These are phyloP conservation scores for Hydrolagus colliei DNA, from an alignment of 2,797 vertebrate species.

Conservation along the genomic window DNA sequence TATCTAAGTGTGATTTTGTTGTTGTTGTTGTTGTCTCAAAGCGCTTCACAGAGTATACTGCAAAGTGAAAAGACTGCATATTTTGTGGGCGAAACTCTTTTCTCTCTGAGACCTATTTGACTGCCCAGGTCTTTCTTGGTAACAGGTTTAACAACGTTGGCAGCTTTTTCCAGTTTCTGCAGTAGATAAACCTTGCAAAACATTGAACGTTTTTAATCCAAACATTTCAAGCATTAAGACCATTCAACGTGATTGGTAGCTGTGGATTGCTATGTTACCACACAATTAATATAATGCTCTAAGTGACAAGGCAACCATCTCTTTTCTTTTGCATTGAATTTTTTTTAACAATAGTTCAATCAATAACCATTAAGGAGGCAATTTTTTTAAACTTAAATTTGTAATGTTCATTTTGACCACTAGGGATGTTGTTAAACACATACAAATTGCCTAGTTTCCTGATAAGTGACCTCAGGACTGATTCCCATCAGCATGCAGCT, in stretches of 20 bases:
- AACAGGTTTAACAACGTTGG: too few species aligned
- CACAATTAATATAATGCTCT: background rate
- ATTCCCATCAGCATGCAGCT: background rate
- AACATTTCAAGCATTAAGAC: too few species aligned
- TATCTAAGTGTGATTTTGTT: too few species aligned
- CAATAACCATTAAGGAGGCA: background rate
- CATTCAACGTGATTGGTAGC: background rate
- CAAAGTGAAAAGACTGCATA: too few species aligned
- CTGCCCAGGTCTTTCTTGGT: too few species aligned
- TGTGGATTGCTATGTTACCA: background rate
- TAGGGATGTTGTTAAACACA: background rate
- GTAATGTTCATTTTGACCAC: background rate
- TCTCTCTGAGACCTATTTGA: too few species aligned
- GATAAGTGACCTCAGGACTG: background rate
- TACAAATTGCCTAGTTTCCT: background rate
- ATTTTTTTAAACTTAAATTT: background rate
- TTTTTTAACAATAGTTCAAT: background rate
- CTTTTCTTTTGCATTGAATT: background rate
- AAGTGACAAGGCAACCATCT: background rate
- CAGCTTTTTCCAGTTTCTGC: too few species aligned
- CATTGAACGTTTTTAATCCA: too few species aligned
- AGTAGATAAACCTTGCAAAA: too few species aligned
- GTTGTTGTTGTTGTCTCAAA: too few species aligned
- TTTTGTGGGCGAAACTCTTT: too few species aligned
- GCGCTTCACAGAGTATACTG: too few species aligned